Evolutionary conservation across 2,888 invertebrate species (phyloP).

Genomic region (Sinopyrophorus schimmeli): DNA sequence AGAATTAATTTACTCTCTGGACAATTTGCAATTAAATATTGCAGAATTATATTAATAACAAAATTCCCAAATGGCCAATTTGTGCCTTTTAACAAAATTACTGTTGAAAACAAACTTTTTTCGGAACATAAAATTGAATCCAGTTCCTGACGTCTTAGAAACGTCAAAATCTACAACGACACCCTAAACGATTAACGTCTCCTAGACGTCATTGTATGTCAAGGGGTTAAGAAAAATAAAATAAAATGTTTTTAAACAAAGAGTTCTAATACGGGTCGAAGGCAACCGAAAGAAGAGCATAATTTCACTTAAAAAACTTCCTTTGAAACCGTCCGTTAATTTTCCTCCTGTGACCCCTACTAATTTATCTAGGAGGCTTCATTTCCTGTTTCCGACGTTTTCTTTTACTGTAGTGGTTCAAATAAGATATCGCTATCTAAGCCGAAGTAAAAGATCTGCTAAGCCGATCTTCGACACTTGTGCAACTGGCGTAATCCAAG

Average conservation of each 20-base stretch:
- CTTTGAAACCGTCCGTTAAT: constrained; percentile 29
- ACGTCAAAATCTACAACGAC: no score
- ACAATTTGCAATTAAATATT: no score
- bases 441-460: constrained; percentile 13
- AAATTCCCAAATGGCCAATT: no score
- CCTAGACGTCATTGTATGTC: no score
- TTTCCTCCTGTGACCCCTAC: constrained; percentile 28
- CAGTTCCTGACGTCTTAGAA: no score
- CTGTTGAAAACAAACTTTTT: no score
- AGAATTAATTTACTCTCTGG: no score
- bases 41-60: no score
- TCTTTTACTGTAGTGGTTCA: constrained; percentile 29
- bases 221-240: no score
- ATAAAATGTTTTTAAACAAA: constrained; percentile 14
- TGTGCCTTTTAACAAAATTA: no score
- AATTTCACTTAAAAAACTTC: constrained; percentile 31
- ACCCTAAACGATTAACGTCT: no score
- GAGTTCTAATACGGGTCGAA: constrained; percentile 17
- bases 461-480: constrained; percentile 19
- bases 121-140: no score
- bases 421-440: constrained; percentile 25
- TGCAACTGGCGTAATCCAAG: constrained; percentile 29
- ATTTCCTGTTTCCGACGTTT: constrained; percentile 32
- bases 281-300: constrained; percentile 27
- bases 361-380: constrained; percentile 32